Conservation (phyloP, 2,113 vertebrate species). For the Heterochromis multidens region DNA sequence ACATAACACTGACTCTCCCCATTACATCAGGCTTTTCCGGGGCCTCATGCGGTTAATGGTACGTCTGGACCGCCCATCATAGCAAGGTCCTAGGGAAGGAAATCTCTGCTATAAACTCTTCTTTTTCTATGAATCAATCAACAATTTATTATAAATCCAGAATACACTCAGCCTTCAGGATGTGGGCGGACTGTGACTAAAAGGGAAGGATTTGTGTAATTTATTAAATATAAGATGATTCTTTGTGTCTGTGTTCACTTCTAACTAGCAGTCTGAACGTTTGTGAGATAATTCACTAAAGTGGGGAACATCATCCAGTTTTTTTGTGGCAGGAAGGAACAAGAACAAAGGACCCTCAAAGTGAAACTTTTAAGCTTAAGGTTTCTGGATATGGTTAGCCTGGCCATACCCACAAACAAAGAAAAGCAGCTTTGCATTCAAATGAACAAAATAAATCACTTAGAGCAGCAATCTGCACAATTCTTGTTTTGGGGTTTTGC, state of each 20-base stretch:
- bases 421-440: background rate
- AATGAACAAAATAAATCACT: background rate
- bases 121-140: background rate
- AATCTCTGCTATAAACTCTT: background rate
- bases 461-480: background rate
- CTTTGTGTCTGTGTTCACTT: background rate
- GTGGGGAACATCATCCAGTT: background rate
- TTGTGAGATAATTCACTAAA: background rate
- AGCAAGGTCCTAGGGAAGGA: background rate
- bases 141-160: background rate
- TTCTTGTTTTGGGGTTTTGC: background rate
- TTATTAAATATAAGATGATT: background rate
- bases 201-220: background rate
- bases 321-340: background rate
- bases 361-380: background rate
- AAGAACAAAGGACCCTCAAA: background rate
- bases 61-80: constrained; percentile 10
- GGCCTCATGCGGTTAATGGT: constrained; percentile 1
- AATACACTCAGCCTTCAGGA: background rate
- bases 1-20: background rate
- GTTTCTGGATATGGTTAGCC: background rate
- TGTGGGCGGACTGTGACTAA: background rate
- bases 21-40: constrained; percentile 40
- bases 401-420: background rate
- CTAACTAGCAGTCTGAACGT: background rate